Evolutionary conservation across 2,888 invertebrate species (phyloP).

Genomic region (Tachina lurida): DNA sequence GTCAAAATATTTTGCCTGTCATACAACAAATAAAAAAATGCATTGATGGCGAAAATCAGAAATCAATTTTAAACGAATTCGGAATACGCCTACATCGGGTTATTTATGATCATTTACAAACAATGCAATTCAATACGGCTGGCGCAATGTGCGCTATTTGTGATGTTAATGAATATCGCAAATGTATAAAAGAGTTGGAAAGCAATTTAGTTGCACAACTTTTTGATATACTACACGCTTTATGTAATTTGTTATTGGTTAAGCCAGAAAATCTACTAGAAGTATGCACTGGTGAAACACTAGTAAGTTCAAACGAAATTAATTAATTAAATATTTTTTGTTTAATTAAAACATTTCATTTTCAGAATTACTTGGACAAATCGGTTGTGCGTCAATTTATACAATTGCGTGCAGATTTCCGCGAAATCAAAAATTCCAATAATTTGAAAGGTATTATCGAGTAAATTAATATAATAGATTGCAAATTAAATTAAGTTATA

Average conservation of each 20-base stretch:
- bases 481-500: slow-evolving; percentile 9
- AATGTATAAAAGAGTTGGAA: slow-evolving; percentile 89
- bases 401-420: slow-evolving; percentile 96
- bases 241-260: slow-evolving; percentile 97
- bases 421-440: slow-evolving; percentile 89
- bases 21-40: slow-evolving; percentile 91
- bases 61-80: slow-evolving; percentile 92
- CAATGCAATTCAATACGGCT: slow-evolving; percentile 96
- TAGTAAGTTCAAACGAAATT: slow-evolving; percentile 86
- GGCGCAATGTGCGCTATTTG: slow-evolving; percentile 99
- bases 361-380: slow-evolving; percentile 94
- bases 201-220: slow-evolving; percentile 91
- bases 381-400: slow-evolving; percentile 96
- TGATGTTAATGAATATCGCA: slow-evolving; percentile 98
- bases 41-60: slow-evolving; percentile 96
- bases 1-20: slow-evolving; percentile 90
- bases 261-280: slow-evolving; percentile 98
- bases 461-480: slow-evolving; percentile 69
- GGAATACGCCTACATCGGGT: slow-evolving; percentile 96
- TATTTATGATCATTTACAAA: slow-evolving; percentile 96
- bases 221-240: slow-evolving; percentile 97
- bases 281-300: slow-evolving; percentile 96
- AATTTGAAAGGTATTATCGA: slow-evolving; percentile 85
- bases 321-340: slow-evolving; percentile 10
- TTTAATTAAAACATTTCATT: slow-evolving; percentile 76